Conservation (phyloP, 1,140 invertebrate species). For the Trialeurodes vaporariorum region DNA sequence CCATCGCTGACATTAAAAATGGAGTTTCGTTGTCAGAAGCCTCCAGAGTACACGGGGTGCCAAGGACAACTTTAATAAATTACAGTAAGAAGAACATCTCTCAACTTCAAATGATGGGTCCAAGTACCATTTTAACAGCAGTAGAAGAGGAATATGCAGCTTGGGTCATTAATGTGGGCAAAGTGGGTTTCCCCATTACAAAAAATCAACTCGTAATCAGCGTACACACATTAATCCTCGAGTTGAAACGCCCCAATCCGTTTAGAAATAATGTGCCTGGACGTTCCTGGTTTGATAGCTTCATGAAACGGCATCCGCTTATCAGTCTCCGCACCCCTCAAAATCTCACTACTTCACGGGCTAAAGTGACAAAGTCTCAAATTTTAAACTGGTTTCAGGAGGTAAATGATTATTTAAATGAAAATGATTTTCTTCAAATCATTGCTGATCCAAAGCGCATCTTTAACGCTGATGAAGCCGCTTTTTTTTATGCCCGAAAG, state of each 20-base stretch:
- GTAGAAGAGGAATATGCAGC: background rate
- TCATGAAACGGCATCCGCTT: constrained; percentile 26
- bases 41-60: too few species aligned
- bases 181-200: constrained; percentile 8
- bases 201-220: constrained; percentile 3
- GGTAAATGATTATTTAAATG: too few species aligned
- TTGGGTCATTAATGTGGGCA: background rate
- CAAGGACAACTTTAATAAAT: too few species aligned
- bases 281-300: constrained; percentile 16
- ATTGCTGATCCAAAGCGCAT: constrained; percentile 14
- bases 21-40: too few species aligned
- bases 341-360: too few species aligned
- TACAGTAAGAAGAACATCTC: too few species aligned
- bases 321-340: too few species aligned
- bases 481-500: constrained; percentile 26
- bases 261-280: constrained; percentile 12
- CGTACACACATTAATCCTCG: background rate
- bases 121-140: too few species aligned
- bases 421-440: background rate
- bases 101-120: too few species aligned
- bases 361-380: too few species aligned
- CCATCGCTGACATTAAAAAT: too few species aligned
- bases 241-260: background rate
- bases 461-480: constrained; percentile 27
- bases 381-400: too few species aligned